Percentiles rank a stretch among this genome's conserved stretches.
phyloP scores from a whole-genome alignment of 2,113 vertebrate species.

The Romanogobio albipinnatus region DNA sequence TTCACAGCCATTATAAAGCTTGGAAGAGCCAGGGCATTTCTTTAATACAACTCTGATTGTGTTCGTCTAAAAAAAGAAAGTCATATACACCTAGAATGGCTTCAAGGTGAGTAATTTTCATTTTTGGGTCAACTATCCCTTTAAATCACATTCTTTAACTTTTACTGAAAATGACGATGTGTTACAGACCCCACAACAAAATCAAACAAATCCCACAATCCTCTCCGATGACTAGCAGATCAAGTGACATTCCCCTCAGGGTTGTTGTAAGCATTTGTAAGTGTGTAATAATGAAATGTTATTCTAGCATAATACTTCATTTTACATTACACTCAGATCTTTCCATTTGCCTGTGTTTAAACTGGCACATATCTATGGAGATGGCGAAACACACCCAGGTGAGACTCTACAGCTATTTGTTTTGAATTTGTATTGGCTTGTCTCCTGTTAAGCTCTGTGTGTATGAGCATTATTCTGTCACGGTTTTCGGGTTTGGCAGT shows the following conservation, averaged over 20 bases:
- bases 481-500: constrained; percentile 34
- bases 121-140: too few species aligned
- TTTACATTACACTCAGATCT: background rate
- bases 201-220: constrained; percentile 8
- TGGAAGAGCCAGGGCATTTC: too few species aligned
- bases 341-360: background rate
- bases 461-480: constrained; percentile 24
- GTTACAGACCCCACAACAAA: constrained; percentile 8
- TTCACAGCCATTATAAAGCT: too few species aligned
- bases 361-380: background rate
- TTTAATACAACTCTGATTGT: too few species aligned
- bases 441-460: background rate
- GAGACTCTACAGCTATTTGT: background rate
- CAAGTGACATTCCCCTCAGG: background rate
- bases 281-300: constrained; percentile 10
- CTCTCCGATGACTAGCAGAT: background rate
- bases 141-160: background rate
- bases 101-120: too few species aligned
- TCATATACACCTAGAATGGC: too few species aligned
- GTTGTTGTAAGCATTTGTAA: constrained; percentile 3
- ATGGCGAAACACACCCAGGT: constrained; percentile 13
- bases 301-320: constrained; percentile 12
- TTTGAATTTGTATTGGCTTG: constrained; percentile 36
- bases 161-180: background rate
- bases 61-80: too few species aligned